Conservation (phyloP, 2,888 invertebrate species). For the Cylindroiulus punctatus region DNA sequence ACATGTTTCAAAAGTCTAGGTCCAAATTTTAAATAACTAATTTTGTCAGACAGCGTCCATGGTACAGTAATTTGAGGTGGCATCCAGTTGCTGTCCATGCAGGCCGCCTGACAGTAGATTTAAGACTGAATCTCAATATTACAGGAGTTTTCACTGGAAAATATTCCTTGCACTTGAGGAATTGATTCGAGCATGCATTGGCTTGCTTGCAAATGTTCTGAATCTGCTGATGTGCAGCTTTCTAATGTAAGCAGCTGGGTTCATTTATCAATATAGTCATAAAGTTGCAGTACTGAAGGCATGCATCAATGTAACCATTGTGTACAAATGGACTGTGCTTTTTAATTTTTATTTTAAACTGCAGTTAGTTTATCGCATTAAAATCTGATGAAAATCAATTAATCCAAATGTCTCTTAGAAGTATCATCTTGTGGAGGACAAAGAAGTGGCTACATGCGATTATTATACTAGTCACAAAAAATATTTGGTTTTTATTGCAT, state of each 20-base stretch:
- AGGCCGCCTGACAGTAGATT: background rate
- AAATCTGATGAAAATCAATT: background rate
- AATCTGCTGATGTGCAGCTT: conserved; percentile 42
- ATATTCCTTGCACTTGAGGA: background rate
- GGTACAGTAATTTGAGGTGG: too few species aligned
- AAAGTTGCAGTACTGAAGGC: background rate
- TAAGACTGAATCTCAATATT: background rate
- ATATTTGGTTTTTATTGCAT: background rate
- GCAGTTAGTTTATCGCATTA: conserved; percentile 9
- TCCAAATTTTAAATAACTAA: too few species aligned
- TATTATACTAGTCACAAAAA: conserved; percentile 10
- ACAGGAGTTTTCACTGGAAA: background rate
- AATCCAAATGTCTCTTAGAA: conserved; percentile 5
- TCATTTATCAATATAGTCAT: background rate
- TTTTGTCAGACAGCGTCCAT: too few species aligned
- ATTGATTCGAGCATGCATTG: background rate
- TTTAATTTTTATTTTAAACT: background rate
- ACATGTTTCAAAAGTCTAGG: background rate
- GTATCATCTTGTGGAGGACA: background rate
- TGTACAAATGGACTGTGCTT: conserved; percentile 26
- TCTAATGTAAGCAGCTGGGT: conserved; percentile 15
- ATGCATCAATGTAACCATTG: conserved; percentile 25
- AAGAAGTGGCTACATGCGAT: background rate
- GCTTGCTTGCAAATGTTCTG: background rate
- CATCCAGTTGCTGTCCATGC: too few species aligned